Conservation (phyloP, 2,797 vertebrate species). For the Mus spretus region DNA sequence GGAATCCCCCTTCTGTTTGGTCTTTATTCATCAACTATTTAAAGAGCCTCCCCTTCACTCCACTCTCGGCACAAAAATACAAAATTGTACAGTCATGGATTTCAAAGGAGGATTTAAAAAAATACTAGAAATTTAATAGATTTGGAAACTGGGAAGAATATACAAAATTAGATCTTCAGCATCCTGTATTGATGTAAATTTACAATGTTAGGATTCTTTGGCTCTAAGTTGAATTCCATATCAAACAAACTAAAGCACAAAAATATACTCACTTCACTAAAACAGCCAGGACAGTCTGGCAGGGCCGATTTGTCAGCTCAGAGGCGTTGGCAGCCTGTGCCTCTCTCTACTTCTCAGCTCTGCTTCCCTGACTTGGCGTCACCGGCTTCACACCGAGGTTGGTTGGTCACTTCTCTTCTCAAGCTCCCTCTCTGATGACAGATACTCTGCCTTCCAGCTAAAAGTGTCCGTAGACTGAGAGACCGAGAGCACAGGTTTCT, state of each 20-base stretch:
- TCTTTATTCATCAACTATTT: not conserved
- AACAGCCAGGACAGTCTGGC: not conserved
- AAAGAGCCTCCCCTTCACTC: not conserved
- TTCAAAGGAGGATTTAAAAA: not conserved
- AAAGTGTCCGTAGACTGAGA: not conserved
- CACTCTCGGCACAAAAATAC: not conserved
- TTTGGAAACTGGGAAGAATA: conserved; percentile 40
- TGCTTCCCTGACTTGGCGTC: not conserved
- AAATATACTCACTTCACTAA: not conserved
- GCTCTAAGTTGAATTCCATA: conserved; percentile 3
- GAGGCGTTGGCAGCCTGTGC: not conserved
- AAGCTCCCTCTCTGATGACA: not conserved
- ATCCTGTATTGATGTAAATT: conserved; percentile 16
- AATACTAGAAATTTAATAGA: conserved; percentile 20
- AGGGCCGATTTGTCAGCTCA: not conserved
- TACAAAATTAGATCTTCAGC: not conserved
- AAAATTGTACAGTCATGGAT: not conserved
- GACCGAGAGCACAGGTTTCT: not conserved
- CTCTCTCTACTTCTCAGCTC: not conserved
- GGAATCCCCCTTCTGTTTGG: not conserved
- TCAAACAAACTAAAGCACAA: not conserved
- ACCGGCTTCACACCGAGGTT: not conserved
- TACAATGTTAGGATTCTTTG: conserved; percentile 32
- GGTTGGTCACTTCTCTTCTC: not conserved
- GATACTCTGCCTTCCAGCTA: not conserved